Evolutionary conservation across 2,888 invertebrate genomes (phyloP).

Genomic region (Cylindroiulus punctatus): DNA sequence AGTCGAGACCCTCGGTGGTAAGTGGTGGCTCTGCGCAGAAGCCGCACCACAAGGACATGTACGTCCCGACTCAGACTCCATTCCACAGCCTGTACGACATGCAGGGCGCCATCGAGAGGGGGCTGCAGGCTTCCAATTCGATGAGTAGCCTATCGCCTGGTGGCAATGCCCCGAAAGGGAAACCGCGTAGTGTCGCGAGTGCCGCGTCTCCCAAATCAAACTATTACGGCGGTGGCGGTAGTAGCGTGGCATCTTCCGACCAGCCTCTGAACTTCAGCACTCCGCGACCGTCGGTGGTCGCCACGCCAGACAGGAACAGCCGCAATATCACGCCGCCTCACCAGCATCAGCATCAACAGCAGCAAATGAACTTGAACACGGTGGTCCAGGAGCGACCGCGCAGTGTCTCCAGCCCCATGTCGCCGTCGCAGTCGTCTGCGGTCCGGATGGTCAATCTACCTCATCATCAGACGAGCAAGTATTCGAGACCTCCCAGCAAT

Average conservation of each 20-base stretch:
- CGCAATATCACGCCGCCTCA: neutral
- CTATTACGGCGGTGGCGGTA: slow-evolving; percentile 32
- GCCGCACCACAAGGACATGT: neutral
- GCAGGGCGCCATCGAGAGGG: slow-evolving; percentile 57
- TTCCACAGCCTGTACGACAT: slow-evolving; percentile 57
- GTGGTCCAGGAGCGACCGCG: neutral
- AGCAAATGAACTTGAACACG: neutral
- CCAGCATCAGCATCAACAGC: neutral
- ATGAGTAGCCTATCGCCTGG: neutral
- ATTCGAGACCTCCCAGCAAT: slow-evolving; percentile 8
- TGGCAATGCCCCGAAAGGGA: neutral
- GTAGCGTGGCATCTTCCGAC: neutral
- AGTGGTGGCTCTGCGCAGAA: neutral
- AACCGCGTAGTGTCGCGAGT: neutral
- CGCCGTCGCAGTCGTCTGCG: neutral
- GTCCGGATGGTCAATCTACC: slow-evolving; percentile 44
- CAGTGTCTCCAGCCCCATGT: slow-evolving; percentile 27
- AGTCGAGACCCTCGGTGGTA: neutral
- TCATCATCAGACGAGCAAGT: slow-evolving; percentile 35
- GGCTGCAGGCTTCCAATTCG: slow-evolving; percentile 47
- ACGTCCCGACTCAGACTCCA: slow-evolving; percentile 1
- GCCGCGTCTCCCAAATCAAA: neutral
- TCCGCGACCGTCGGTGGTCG: neutral
- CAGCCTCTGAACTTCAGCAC: slow-evolving; percentile 53
- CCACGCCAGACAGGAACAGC: neutral